These are phyloP conservation scores for Trichosurus vulpecula DNA, from an alignment of 2,797 vertebrate species.

Conservation along the genomic window DNA sequence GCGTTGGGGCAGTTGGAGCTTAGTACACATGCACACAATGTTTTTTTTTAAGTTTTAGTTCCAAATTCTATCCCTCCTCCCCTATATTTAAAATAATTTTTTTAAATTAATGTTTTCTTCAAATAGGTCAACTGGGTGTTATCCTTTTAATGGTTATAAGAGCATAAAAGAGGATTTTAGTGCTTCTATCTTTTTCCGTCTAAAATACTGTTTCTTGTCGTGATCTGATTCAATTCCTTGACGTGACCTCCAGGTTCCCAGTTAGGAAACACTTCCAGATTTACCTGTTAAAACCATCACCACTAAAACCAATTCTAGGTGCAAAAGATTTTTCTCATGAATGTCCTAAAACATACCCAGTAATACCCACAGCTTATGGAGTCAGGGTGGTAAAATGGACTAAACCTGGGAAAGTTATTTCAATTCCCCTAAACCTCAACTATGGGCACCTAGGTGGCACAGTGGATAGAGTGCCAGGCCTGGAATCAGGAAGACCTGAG, in stretches of 20 bases:
- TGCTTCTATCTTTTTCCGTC: neutral
- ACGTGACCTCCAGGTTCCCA: neutral
- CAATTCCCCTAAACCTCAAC: neutral
- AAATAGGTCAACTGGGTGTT: neutral
- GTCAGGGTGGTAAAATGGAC: neutral
- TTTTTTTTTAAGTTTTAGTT: neutral
- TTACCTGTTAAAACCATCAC: neutral
- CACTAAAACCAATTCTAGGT: neutral
- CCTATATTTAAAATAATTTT: neutral
- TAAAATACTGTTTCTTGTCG: neutral
- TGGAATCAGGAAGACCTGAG: neutral
- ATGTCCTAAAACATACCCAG: neutral
- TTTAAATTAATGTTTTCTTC: neutral
- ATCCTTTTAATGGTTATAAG: neutral
- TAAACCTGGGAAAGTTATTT: neutral
- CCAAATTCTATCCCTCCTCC: neutral
- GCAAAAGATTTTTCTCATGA: neutral
- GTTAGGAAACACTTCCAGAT: neutral
- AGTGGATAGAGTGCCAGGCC: neutral
- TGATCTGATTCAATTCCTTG: neutral
- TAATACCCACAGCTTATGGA: neutral
- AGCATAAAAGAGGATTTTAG: neutral
- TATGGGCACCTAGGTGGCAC: neutral
- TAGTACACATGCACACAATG: neutral
- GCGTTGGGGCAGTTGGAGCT: neutral